A percentile compares a stretch with the other conserved stretches of the same genome.
These are phyloP conservation scores for Prorops nasuta DNA, from an alignment of 1,140 invertebrate species.

Conservation along the genomic window DNA sequence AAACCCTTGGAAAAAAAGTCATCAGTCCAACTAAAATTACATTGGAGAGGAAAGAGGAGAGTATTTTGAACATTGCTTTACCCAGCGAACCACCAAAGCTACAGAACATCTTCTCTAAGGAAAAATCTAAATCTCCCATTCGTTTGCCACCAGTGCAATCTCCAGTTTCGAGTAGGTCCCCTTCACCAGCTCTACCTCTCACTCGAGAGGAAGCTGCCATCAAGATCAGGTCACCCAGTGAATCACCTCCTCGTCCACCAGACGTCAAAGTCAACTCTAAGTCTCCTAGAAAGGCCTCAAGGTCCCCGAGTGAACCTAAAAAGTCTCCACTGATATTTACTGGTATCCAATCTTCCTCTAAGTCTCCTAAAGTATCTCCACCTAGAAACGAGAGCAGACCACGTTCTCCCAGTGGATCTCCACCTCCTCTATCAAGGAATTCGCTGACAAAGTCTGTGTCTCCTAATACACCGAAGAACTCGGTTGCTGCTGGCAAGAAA, in stretches of 20 bases:
- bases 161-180: slow-evolving; percentile 39
- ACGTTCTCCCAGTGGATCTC: slow-evolving; percentile 29
- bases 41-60: slow-evolving; percentile 34
- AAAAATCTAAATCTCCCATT: slow-evolving; percentile 17
- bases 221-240: slow-evolving; percentile 39
- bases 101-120: not conserved
- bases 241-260: slow-evolving; percentile 28
- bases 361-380: no score
- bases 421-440: slow-evolving; percentile 16
- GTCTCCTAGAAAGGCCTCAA: slow-evolving; percentile 11
- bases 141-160: slow-evolving; percentile 26
- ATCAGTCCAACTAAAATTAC: slow-evolving; percentile 44
- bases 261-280: slow-evolving; percentile 7
- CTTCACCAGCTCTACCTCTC: slow-evolving; percentile 40
- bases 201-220: slow-evolving; percentile 41
- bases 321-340: slow-evolving; percentile 20
- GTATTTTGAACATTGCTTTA: slow-evolving; percentile 35
- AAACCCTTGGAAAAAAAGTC: slow-evolving; percentile 46
- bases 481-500: slow-evolving; percentile 15
- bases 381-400: slow-evolving; percentile 16
- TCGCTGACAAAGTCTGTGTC: slow-evolving; percentile 9
- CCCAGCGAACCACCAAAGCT: slow-evolving; percentile 33
- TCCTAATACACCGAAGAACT: slow-evolving; percentile 8
- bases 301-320: slow-evolving; percentile 3
- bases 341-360: no score